Base-by-base conservation (phyloP, 2,888 invertebrate species). In the Portevinia maculata region DNA sequence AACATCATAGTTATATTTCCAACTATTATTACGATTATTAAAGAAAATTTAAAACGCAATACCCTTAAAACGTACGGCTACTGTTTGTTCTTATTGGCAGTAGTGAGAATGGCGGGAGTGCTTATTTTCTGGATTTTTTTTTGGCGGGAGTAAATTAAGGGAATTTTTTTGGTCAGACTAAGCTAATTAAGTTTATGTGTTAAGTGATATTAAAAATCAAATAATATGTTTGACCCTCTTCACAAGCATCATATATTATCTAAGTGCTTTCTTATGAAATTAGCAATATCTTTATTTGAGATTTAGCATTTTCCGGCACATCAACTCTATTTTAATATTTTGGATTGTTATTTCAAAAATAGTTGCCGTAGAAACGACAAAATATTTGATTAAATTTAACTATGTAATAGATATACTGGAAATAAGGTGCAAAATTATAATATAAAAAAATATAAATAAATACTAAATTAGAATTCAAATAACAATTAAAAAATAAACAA, bases 61-160 rank as follows among this genome's bases (percentile, higher is more conserved):
- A 71, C 53, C 64, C 70, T 76, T 76, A 48, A 85, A 86, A 88
- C 87, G 87, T 88, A 87, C 85, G 86, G 88, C 90, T 90, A 90
- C 90, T 90, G 90, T 89, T 89, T 89, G 90, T 90, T 90, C 90
- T 88, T 89, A 87, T 88, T 87, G 89, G 89, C 90, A 90, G 90
- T 90, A 90, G 90, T 88, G 84, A n/a, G n/a, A 55, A 76, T 73
- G 84, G 65, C 67, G 69, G 67, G 60, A 78, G 79, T 74, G 84
- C 86, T 85, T 52, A 28, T 65, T 28, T 69, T 70, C 69, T 44
- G 52, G 52, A 75, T 59, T 9, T 1, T 44, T 19, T 48, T 7
- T 59, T 74, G 57, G 71, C 71, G 41, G n/a, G 57, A 44, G 30
- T 70, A 53, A 53, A 39, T 79, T 55, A 60, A 71, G 65, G 65